Percentiles rank a stretch among this genome's conserved stretches.
These are phyloP conservation scores for Conus canariensis DNA, from an alignment of 2,888 invertebrate genomes.

Conservation along the genomic window DNA sequence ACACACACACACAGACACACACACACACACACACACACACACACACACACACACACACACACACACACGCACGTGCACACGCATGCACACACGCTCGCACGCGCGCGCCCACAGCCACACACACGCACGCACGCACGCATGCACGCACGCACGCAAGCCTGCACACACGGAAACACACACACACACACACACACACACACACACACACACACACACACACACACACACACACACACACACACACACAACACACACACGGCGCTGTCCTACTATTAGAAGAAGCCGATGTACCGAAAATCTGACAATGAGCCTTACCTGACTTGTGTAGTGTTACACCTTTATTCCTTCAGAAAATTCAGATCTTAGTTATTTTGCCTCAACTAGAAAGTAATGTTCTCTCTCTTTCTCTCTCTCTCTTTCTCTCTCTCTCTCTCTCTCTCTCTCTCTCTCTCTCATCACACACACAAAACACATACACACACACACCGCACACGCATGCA, in stretches of 20 bases:
- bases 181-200: conserved; percentile 10
- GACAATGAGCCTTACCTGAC: no score
- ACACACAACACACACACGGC: not conserved
- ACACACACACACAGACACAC: not conserved
- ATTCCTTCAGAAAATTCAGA: not conserved
- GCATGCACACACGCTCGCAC: not conserved
- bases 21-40: not conserved
- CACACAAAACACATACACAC: no score
- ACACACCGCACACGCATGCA: no score
- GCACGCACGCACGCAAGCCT: not conserved
- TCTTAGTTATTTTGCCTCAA: not conserved
- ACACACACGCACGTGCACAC: not conserved
- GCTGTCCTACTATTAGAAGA: no score
- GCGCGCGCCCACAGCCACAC: not conserved
- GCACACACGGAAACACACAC: not conserved
- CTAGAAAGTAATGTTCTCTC: no score
- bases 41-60: not conserved
- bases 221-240: not conserved
- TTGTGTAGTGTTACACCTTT: not conserved
- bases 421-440: no score
- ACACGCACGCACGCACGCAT: not conserved
- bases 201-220: not conserved
- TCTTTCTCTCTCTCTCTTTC: no score
- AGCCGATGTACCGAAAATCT: no score
- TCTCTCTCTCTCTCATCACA: no score